Conservation (phyloP, 2,113 vertebrate species). For the Catagonus wagneri region DNA sequence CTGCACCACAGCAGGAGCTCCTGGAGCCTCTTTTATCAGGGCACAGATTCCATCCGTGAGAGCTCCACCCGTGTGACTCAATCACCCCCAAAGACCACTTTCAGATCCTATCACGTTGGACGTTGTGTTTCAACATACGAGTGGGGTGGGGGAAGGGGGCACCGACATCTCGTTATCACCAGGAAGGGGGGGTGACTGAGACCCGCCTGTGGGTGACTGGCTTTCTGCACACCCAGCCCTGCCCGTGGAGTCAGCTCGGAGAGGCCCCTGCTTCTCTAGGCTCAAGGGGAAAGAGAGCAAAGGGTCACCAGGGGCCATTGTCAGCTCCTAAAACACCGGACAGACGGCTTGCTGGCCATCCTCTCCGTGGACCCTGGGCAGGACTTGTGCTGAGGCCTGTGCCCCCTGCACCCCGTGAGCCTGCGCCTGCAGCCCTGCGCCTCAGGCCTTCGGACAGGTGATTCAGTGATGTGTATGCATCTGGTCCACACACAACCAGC, state of each 20-base stretch:
- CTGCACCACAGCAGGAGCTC: neutral
- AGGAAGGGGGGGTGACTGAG: accelerated
- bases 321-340: neutral
- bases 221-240: neutral
- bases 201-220: neutral
- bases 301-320: too few relatives aligned
- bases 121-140: neutral
- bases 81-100: neutral
- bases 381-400: neutral
- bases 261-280: neutral
- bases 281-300: neutral
- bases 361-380: neutral
- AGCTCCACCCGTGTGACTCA: neutral
- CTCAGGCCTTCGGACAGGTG: neutral
- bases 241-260: accelerated
- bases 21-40: neutral
- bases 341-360: neutral
- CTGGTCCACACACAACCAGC: neutral
- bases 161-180: neutral
- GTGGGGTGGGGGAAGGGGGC: neutral
- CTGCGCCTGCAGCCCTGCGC: neutral
- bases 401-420: neutral
- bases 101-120: neutral
- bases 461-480: neutral
- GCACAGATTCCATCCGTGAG: accelerated